phyloP scores from a whole-genome alignment of 2,113 vertebrate species.

The Tichodroma muraria region DNA sequence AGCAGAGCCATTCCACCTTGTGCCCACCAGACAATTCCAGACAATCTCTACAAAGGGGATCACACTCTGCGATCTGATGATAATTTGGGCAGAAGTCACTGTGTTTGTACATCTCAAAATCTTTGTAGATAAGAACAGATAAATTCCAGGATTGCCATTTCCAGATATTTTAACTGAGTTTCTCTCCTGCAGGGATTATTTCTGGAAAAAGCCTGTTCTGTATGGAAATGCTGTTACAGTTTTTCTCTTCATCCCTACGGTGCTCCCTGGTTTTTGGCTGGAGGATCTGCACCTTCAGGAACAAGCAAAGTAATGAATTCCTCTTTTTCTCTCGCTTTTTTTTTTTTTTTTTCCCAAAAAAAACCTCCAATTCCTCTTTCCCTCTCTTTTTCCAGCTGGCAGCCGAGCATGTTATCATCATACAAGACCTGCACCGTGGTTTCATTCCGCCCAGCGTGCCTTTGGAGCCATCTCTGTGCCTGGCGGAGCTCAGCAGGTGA shows the following conservation, averaged over 20 bases:
- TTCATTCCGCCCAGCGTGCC: not conserved
- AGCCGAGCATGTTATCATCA: not conserved
- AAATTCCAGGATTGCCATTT: not conserved
- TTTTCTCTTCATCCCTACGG: not conserved
- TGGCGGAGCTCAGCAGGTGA: not conserved
- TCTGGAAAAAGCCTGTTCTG: not conserved
- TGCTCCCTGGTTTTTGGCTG: not conserved
- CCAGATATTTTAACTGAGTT: not conserved
- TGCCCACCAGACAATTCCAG: not conserved
- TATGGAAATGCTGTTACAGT: not conserved
- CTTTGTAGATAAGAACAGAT: not conserved
- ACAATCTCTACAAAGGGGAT: not conserved
- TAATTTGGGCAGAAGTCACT: not conserved
- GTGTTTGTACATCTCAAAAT: not conserved
- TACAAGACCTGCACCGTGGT: not conserved
- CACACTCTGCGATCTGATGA: not conserved
- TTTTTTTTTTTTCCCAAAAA: not conserved
- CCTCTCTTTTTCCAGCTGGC: not conserved
- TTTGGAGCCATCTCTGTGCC: not conserved
- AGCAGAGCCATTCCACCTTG: not conserved
- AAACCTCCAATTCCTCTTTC: not conserved
- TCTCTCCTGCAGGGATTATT: conserved; percentile 11
- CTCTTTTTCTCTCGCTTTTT: not conserved
- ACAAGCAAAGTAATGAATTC: not conserved
- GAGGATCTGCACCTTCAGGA: not conserved